phyloP scores from a whole-genome alignment of 1,140 invertebrate species.

The Ridgeia piscesae region DNA sequence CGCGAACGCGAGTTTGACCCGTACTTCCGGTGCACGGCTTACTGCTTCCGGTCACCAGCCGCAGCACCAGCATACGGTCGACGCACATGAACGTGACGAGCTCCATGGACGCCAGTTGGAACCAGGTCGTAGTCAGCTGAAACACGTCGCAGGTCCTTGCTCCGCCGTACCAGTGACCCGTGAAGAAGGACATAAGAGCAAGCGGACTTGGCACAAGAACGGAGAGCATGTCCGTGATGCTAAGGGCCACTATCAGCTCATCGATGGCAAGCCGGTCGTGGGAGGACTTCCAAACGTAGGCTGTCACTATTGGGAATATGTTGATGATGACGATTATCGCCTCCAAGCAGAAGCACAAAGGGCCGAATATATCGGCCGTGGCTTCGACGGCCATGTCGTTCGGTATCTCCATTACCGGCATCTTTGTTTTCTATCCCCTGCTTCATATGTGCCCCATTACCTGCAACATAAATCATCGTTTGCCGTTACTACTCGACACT shows the following conservation, averaged over 20 bases:
- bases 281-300: conserved; percentile 33
- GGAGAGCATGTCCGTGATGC: conserved; percentile 42
- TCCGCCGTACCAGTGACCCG: conserved; percentile 41
- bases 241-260: conserved; percentile 40
- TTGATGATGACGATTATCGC: conserved; percentile 37
- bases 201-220: conserved; percentile 40
- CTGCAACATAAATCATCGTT: not conserved
- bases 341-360: conserved; percentile 37
- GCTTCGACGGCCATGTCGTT: not conserved
- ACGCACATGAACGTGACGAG: conserved; percentile 40
- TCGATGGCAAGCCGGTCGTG: conserved; percentile 34
- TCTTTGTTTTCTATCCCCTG: not conserved
- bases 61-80: conserved; percentile 29
- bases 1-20: conserved; percentile 28
- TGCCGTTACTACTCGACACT: not conserved
- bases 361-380: conserved; percentile 32
- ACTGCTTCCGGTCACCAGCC: conserved; percentile 14
- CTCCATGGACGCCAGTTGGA: conserved; percentile 37
- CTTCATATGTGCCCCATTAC: not conserved
- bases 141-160: conserved; percentile 39
- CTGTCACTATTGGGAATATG: conserved; percentile 36
- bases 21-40: conserved; percentile 7
- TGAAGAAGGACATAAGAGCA: conserved; percentile 40
- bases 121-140: conserved; percentile 41
- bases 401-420: not conserved